Evolutionary conservation across 1,140 invertebrate species (phyloP).

Genomic region (Lethocerus indicus): DNA sequence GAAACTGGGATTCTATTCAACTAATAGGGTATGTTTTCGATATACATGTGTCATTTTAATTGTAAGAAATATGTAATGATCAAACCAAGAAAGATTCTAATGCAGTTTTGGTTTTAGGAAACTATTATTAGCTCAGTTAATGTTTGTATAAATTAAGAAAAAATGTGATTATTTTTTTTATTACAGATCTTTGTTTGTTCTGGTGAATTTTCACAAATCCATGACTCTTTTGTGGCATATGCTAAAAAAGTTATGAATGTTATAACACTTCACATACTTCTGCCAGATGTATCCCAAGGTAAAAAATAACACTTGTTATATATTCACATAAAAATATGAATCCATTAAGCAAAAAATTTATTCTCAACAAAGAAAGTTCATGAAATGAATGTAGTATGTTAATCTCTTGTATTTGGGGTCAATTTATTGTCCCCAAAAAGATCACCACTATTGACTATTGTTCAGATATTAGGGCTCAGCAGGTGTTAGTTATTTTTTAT

Average conservation of each 20-base stretch:
- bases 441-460: no score
- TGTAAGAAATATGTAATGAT: no score
- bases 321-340: not conserved
- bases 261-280: slow-evolving; percentile 36
- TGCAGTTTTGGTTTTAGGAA: not conserved
- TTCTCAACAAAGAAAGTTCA: no score
- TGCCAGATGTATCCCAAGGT: slow-evolving; percentile 39
- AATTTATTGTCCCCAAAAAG: no score
- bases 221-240: not conserved
- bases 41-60: not conserved
- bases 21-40: slow-evolving; percentile 4
- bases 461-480: no score
- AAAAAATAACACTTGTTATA: slow-evolving; percentile 14
- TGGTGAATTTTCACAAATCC: not conserved
- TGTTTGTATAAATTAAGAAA: not conserved
- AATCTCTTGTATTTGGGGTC: no score
- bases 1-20: not conserved
- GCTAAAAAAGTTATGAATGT: slow-evolving; percentile 31
- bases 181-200: not conserved
- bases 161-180: not conserved
- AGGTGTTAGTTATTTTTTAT: no score
- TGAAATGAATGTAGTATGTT: no score
- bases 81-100: no score
- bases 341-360: no score
- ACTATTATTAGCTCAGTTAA: not conserved